A percentile compares a stretch with the other conserved stretches of the same genome.
Conservation (phyloP, 2,113 vertebrate species). For the Albula glossodonta region DNA sequence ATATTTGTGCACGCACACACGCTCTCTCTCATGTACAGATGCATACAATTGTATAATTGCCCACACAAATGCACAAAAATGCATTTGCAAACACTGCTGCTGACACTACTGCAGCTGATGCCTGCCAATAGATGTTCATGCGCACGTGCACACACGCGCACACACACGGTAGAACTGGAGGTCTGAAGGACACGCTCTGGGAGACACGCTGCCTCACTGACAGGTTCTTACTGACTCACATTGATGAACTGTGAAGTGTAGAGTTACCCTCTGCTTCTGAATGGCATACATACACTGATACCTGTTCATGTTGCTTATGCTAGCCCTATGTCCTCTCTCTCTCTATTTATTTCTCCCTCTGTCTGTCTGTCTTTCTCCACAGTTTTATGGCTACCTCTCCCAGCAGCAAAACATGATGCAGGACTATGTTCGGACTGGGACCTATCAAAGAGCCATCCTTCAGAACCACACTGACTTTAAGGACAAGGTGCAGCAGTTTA, state of each 20-base stretch:
- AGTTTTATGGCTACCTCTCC: constrained; percentile 99
- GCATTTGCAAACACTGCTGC: not conserved
- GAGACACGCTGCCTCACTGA: not conserved
- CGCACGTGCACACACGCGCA: not conserved
- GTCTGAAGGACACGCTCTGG: not conserved
- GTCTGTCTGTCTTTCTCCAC: not conserved
- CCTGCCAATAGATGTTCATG: not conserved
- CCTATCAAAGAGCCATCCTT: constrained; percentile 92
- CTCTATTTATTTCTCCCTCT: not conserved
- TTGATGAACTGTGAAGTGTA: not conserved
- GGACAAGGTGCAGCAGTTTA: constrained; percentile 78
- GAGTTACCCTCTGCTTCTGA: not conserved
- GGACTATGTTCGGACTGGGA: constrained; percentile 94
- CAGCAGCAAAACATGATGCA: constrained; percentile 99
- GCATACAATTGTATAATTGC: not conserved
- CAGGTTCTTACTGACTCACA: not conserved
- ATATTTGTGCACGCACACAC: not conserved
- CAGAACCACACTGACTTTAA: constrained; percentile 97
- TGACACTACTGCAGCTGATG: not conserved
- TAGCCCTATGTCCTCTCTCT: not conserved
- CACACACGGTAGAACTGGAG: not conserved
- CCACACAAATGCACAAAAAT: not conserved
- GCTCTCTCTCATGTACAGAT: not conserved
- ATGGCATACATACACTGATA: not conserved
- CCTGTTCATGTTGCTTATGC: not conserved